Evolutionary conservation across 1,140 invertebrate genomes (phyloP), one percentile per base, ranked within the genome.

Genomic region (Macrobrachium rosenbergii): DNA sequence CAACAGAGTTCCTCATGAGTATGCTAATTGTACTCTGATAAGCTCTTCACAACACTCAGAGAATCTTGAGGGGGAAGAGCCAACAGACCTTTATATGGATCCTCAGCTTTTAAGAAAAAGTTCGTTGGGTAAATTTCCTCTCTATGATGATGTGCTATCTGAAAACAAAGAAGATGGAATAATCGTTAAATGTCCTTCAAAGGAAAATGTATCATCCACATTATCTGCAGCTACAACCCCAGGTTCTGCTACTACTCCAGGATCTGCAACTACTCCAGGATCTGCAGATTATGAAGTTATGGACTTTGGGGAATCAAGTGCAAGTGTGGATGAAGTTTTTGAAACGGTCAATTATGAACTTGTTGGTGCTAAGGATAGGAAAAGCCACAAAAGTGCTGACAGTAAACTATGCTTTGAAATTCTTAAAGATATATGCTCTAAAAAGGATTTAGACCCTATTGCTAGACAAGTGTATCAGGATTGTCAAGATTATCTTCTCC

Each of bases 401-500:
- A 72, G 19, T 17, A 80, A 84, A 21, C n/a, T 60, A 0, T 23
- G 28, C 23, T 37, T 67, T 17, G 37, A 72, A 11, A 52, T 21
- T 69, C n/a, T 60, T 23, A 75, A 52, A 64, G 82, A 88, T 23
- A 69, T 78, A 28, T 79, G 43, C 19, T 81, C 69, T 19, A 85
- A 85, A 52, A 75, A 75, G 45, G 78, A 87, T n/a, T 72, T 90
- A 16, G 87, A 89, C 64, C 75, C 83, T 5, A 80, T 87, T 52
- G 88, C 88, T 23, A 78, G 80, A 23, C 88, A 90, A 60, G 81
- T 89, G 60, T 79, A 82, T 43, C 81, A 88, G 69, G 86, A 88
- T 21, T 85, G 87, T 82, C 81, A 89, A 67, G 87, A 90, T 23
- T 90, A 90, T 87, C 82, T 90, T n/a, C 63, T 89, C n/a, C 80